phyloP scores from a whole-genome alignment of 2,888 invertebrate species.

The Lottia gigantea region DNA sequence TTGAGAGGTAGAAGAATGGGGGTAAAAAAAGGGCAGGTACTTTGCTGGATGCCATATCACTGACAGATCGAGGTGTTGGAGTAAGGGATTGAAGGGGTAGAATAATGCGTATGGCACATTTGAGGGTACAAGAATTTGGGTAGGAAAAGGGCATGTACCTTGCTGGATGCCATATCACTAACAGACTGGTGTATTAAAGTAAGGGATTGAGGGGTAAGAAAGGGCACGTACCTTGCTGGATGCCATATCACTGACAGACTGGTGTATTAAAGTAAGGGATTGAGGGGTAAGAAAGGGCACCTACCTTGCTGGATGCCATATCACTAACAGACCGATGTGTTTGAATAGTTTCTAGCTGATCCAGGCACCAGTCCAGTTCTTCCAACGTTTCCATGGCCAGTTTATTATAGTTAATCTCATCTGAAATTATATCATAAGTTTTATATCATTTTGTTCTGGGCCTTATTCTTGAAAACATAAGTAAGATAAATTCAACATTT shows the following conservation, averaged over 20 bases:
- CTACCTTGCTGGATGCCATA: constrained; percentile 99
- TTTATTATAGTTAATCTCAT: constrained; percentile 88
- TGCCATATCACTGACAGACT: constrained; percentile 99
- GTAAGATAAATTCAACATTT: too few species aligned
- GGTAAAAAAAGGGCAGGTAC: constrained; percentile 70
- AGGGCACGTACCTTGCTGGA: constrained; percentile 86
- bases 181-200: constrained; percentile 91
- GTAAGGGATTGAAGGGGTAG: too few species aligned
- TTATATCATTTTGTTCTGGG: too few species aligned
- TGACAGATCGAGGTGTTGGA: constrained; percentile 73
- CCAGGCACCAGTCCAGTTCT: constrained; percentile 99
- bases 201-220: too few species aligned
- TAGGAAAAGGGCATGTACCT: constrained; percentile 76
- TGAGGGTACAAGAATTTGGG: too few species aligned
- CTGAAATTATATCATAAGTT: too few species aligned
- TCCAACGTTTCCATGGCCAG: constrained; percentile 96
- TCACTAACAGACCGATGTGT: constrained; percentile 99
- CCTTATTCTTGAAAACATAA: too few species aligned
- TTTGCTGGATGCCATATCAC: constrained; percentile 99
- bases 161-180: constrained; percentile 99
- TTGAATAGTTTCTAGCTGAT: constrained; percentile 99
- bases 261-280: constrained; percentile 84
- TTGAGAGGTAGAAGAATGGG: too few species aligned
- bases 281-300: constrained; percentile 32
- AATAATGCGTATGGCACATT: too few species aligned